phyloP scores from a whole-genome alignment of 2,113 vertebrate species.

The Rissa tridactyla region DNA sequence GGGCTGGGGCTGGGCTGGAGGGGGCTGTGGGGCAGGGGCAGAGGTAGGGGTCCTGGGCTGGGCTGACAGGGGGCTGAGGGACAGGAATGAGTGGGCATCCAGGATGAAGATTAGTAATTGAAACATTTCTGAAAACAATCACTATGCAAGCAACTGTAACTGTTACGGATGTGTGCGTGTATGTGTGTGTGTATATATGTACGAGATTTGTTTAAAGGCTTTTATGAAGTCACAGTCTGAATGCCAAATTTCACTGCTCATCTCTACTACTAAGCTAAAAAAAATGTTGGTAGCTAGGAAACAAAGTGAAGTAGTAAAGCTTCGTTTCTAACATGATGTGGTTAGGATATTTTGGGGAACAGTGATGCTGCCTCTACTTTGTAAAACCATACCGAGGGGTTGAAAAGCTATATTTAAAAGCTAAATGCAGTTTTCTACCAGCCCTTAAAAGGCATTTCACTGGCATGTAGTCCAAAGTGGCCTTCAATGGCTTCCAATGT shows the following conservation, averaged over 20 bases:
- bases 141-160: neutral
- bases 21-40: neutral
- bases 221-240: neutral
- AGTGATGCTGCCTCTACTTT: neutral
- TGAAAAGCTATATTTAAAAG: slow-evolving; percentile 39
- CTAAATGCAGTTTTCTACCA: neutral
- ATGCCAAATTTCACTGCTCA: slow-evolving; percentile 25
- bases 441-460: neutral
- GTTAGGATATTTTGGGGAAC: slow-evolving; percentile 45
- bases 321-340: neutral
- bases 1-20: neutral
- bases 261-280: slow-evolving; percentile 51
- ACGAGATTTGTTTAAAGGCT: neutral
- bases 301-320: slow-evolving; percentile 55
- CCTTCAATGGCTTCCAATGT: neutral
- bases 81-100: neutral
- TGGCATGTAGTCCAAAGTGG: neutral
- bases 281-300: slow-evolving; percentile 37
- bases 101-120: neutral
- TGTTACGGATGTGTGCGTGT: neutral
- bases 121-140: neutral
- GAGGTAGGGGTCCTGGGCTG: neutral
- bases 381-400: neutral
- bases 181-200: neutral
- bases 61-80: fast-evolving